Evolutionary conservation across 2,797 vertebrate genomes (phyloP).

Genomic region (Pseudomugil gertrudae): DNA sequence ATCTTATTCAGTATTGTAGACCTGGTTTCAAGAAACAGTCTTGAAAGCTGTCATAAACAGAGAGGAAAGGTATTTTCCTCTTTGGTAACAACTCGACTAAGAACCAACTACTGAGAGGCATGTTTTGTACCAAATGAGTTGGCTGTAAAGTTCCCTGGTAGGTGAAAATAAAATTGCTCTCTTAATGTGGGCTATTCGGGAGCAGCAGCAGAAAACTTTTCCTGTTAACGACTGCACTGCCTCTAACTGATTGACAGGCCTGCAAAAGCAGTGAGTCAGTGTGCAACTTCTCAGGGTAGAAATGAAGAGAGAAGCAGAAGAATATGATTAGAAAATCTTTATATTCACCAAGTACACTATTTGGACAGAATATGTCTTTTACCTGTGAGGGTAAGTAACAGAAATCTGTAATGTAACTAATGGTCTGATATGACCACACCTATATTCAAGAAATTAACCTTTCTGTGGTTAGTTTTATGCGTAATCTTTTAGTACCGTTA

Average conservation of each 20-base stretch:
- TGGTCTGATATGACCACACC: neutral
- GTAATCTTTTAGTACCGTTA: neutral
- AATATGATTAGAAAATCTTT: neutral
- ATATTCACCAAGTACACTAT: neutral
- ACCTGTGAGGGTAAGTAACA: neutral
- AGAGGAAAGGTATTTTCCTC: conserved; percentile 37
- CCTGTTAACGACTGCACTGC: conserved; percentile 5
- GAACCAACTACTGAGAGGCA: neutral
- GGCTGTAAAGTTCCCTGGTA: conserved; percentile 56
- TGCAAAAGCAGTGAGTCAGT: conserved; percentile 14
- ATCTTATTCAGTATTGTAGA: neutral
- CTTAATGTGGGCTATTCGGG: neutral
- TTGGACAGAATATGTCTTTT: neutral
- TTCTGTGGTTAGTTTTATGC: neutral
- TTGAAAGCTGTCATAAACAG: neutral
- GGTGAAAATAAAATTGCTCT: neutral
- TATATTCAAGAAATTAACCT: neutral
- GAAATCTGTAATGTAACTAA: neutral
- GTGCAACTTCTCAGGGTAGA: neutral
- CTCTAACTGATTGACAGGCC: neutral
- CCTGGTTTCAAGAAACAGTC: conserved; percentile 31
- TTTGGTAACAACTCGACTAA: neutral
- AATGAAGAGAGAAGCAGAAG: neutral
- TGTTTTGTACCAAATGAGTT: conserved; percentile 12
- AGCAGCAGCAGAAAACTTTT: conserved; percentile 18